These are phyloP conservation scores for Tipula unca DNA, from an alignment of 2,888 invertebrate species.

Conservation along the genomic window DNA sequence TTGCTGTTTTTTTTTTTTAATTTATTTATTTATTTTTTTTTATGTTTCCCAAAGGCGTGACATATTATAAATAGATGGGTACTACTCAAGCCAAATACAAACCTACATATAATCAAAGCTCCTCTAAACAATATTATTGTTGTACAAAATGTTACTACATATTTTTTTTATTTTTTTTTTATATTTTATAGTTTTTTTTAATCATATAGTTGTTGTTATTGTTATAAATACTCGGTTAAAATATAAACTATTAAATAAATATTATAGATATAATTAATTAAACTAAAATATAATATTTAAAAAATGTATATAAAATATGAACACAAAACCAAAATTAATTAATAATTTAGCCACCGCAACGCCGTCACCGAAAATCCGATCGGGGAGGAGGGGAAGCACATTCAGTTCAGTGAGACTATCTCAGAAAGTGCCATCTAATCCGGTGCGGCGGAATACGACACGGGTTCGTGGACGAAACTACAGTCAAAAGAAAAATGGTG, in stretches of 20 bases:
- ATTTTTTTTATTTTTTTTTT: background rate
- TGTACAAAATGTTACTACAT: background rate
- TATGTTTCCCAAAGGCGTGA: background rate
- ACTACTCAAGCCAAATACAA: background rate
- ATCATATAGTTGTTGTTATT: background rate
- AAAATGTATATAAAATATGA: background rate
- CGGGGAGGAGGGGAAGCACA: conserved; percentile 42
- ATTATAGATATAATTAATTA: background rate
- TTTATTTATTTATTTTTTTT: background rate
- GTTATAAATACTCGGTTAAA: background rate
- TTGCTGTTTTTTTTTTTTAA: background rate
- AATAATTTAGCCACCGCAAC: conserved; percentile 37
- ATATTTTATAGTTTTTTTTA: background rate
- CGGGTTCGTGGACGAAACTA: conserved; percentile 43
- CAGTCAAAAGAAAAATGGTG: conserved; percentile 36
- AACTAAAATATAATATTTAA: background rate
- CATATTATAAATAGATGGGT: background rate
- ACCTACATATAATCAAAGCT: background rate
- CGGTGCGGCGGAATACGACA: conserved; percentile 50
- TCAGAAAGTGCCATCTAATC: conserved; percentile 44
- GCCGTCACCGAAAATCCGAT: conserved; percentile 40
- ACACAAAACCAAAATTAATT: background rate
- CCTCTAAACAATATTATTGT: background rate
- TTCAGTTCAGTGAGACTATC: conserved; percentile 51
- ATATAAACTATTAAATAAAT: background rate